Evolutionary conservation across 2,888 invertebrate species (phyloP), one percentile per base, ranked within the genome.

Genomic region (Ophraella communa): DNA sequence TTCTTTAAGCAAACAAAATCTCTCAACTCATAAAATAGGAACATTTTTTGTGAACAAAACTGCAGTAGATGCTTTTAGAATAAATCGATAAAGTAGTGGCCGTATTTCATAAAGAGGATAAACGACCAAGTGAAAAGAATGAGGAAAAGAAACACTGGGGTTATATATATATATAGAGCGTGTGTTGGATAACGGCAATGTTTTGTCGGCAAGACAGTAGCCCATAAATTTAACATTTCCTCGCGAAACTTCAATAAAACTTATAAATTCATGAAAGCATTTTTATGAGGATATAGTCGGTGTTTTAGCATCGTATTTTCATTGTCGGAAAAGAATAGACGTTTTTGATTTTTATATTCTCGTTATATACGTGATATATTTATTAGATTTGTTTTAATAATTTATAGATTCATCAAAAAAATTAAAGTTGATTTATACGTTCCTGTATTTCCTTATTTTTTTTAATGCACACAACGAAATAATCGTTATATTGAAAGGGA

Each of bases 261-360:
- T 65, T 65, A 61, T 65, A 65, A 65, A 65, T 65, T 65, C 65
- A 65, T 66, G 66, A 60, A 64, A 64, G 60, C 66, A 62, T 66
- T 66, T 62, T 66, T 62, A 66, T 63, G 65, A 60, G 54, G 55
- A 64, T 51, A 54, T 39, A 49, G 59, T 23, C 49, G 54, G 39
- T 44, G 51, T 64, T 59, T 55, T 54, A 47, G 55, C 55, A 59
- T 55, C 59, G 44, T 64, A 64, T 59, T 64, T 64, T 59, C 58
- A 59, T 64, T 64, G 64, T 64, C 53, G 59, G 54, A 39, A 42
- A 45, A 61, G 61, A 61, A n/a, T n/a, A n/a, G n/a, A n/a, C n/a
- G n/a, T n/a, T 65, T 65, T 65, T 65, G 65, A 65, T 65, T 65
- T 65, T 60, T 62, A 62, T 65, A 57, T 53, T 65, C 65, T 23